phyloP scores from a whole-genome alignment of 2,888 invertebrate genomes.

The Scaptomyza parva region DNA sequence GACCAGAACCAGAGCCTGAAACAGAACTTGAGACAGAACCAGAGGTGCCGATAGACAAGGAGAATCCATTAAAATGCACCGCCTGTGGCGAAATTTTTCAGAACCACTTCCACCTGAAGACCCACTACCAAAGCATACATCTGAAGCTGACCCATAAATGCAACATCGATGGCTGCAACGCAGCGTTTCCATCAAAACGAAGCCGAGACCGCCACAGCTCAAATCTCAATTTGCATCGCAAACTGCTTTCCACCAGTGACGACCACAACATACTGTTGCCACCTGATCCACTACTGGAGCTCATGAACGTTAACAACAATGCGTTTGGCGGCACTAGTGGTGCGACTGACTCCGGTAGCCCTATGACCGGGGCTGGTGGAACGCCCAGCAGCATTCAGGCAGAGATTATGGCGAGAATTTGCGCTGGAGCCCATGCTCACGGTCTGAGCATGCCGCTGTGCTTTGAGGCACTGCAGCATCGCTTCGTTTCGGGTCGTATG shows the following conservation, averaged over 20 bases:
- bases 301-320: constrained; percentile 69
- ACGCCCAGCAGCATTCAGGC: constrained; percentile 89
- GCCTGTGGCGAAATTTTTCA: constrained; percentile 97
- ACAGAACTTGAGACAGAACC: constrained; percentile 85
- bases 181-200: constrained; percentile 96
- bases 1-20: constrained; percentile 33
- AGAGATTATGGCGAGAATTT: constrained; percentile 91
- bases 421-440: constrained; percentile 87
- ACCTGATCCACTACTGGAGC: constrained; percentile 71
- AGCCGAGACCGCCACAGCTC: constrained; percentile 96
- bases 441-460: constrained; percentile 86
- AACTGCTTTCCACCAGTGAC: constrained; percentile 90
- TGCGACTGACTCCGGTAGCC: background rate
- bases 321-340: constrained; percentile 27
- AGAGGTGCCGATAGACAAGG: constrained; percentile 95
- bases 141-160: constrained; percentile 98
- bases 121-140: constrained; percentile 98
- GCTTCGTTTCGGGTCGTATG: constrained; percentile 56
- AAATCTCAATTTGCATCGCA: constrained; percentile 95
- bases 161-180: constrained; percentile 96
- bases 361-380: constrained; percentile 18
- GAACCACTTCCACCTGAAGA: constrained; percentile 96
- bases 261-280: constrained; percentile 62
- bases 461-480: constrained; percentile 88
- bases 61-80: constrained; percentile 95